Percentiles rank a stretch among this genome's conserved stretches.
Evolutionary conservation across 1,140 invertebrate species (phyloP).

Genomic region (Augochlora pura): DNA sequence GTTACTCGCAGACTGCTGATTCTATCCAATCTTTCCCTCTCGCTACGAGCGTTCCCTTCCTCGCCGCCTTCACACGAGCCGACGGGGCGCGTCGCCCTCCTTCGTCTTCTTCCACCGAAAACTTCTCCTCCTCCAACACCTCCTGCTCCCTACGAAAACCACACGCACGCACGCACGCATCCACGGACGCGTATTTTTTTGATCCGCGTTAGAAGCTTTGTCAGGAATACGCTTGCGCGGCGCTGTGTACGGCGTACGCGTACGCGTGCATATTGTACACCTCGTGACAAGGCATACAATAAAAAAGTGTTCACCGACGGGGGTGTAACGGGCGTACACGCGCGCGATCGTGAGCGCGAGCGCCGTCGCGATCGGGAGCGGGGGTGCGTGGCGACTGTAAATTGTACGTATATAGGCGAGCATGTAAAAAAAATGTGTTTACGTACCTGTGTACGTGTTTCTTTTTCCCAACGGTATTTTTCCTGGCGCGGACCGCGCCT

Average conservation of each 20-base stretch:
- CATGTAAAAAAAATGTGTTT: conserved; percentile 11
- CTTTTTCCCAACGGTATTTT: conserved; percentile 20
- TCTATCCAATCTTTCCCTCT: conserved; percentile 75
- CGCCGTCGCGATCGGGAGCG: background rate
- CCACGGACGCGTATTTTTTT: conserved; percentile 15
- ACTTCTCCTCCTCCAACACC: too few relatives aligned
- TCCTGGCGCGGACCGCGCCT: background rate
- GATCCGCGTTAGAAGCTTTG: conserved; percentile 64
- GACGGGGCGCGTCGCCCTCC: background rate
- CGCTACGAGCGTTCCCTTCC: conserved; percentile 52
- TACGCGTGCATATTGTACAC: conserved; percentile 52
- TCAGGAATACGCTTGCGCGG: conserved; percentile 58
- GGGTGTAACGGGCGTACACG: too few relatives aligned
- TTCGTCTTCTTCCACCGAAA: too few relatives aligned
- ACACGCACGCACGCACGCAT: too few relatives aligned
- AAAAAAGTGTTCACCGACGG: too few relatives aligned
- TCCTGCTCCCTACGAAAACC: background rate
- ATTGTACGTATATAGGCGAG: background rate
- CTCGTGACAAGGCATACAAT: conserved; percentile 10
- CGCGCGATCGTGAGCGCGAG: conserved; percentile 13
- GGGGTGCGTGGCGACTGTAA: background rate
- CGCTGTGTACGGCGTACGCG: background rate
- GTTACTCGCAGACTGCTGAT: conserved; percentile 80
- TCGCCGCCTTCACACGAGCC: conserved; percentile 41
- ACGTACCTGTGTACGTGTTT: conserved; percentile 33